These are phyloP conservation scores for Cephus spinipes DNA, from an alignment of 2,888 invertebrate genomes.

Conservation along the genomic window DNA sequence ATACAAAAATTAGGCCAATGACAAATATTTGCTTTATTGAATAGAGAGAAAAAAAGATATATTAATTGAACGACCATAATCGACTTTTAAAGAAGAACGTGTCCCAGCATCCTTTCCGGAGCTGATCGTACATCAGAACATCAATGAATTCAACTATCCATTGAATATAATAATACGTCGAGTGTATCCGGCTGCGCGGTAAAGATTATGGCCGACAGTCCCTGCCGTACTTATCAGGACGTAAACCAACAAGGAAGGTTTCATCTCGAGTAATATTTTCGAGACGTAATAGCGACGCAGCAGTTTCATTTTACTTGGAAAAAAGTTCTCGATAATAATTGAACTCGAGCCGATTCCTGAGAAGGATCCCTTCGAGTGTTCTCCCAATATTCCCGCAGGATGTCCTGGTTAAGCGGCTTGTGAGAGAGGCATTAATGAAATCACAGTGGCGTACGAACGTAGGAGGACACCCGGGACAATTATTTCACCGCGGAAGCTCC, in stretches of 20 bases:
- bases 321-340: not conserved
- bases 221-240: not conserved
- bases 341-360: not conserved
- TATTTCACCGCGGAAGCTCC: constrained; percentile 2
- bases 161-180: not conserved
- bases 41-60: not conserved
- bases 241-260: not conserved
- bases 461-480: not conserved
- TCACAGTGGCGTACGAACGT: not conserved
- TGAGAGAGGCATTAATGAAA: not conserved
- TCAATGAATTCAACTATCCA: not conserved
- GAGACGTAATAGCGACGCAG: not conserved
- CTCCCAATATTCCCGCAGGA: not conserved
- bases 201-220: not conserved
- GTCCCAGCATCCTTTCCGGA: not conserved
- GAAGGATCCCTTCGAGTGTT: not conserved
- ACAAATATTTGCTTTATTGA: not conserved
- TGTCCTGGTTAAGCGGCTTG: not conserved
- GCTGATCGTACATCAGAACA: not conserved
- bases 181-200: not conserved
- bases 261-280: not conserved
- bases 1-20: not conserved
- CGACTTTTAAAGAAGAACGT: not conserved
- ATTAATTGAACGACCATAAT: not conserved
- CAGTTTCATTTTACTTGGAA: not conserved